Evolutionary conservation across 1,140 invertebrate species (phyloP).

Genomic region (Zaprionus africanus): DNA sequence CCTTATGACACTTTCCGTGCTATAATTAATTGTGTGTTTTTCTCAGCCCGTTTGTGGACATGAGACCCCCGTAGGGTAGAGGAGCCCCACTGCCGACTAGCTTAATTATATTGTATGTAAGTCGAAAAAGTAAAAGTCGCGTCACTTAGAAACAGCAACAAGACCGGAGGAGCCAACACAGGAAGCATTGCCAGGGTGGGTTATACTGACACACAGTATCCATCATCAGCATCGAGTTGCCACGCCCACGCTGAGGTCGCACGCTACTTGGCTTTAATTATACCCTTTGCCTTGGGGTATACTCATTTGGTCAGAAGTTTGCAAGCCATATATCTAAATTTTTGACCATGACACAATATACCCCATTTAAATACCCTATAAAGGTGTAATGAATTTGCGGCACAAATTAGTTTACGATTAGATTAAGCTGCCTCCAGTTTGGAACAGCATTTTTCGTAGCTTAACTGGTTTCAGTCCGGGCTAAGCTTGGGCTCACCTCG

Average conservation of each 20-base stretch:
- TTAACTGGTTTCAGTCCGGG: slow-evolving; percentile 9
- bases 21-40: slow-evolving; percentile 73
- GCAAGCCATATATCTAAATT: slow-evolving; percentile 23
- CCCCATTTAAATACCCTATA: not conserved
- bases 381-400: slow-evolving; percentile 51
- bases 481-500: slow-evolving; percentile 7
- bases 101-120: slow-evolving; percentile 77
- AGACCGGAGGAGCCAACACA: too few species aligned
- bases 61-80: slow-evolving; percentile 38
- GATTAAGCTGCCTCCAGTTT: slow-evolving; percentile 47
- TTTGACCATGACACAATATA: not conserved
- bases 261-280: slow-evolving; percentile 58
- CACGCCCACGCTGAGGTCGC: slow-evolving; percentile 34
- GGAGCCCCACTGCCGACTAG: slow-evolving; percentile 10
- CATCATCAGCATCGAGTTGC: slow-evolving; percentile 50
- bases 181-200: not conserved
- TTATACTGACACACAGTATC: slow-evolving; percentile 18
- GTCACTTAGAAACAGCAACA: slow-evolving; percentile 49
- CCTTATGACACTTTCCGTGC: slow-evolving; percentile 68
- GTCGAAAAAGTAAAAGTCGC: slow-evolving; percentile 71
- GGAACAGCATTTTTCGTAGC: slow-evolving; percentile 32
- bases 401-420: slow-evolving; percentile 75
- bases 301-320: slow-evolving; percentile 21
- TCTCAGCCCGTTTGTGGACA: slow-evolving; percentile 42
- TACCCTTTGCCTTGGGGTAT: slow-evolving; percentile 14